Base-by-base conservation (phyloP, 2,113 vertebrate genomes). In the Procapra przewalskii region DNA sequence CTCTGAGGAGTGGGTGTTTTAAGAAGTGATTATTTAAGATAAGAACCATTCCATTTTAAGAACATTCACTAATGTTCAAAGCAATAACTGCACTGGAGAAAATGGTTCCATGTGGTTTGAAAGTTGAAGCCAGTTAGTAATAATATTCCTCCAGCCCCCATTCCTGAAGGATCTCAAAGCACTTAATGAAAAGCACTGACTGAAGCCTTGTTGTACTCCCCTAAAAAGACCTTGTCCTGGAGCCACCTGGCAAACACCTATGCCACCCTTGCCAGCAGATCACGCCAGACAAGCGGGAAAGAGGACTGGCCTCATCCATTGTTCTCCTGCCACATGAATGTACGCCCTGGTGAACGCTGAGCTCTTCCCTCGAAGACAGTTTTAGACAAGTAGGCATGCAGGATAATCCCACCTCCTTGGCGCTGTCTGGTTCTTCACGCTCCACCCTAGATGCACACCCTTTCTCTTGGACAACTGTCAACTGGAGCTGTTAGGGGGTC, bases 91-190 rank as follows among this genome's bases (percentile, higher is more conserved):
- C 85, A 29, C 64, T 62, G 55, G 84, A 96, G 94, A 98, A 97
- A 98, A 97, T 96, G 55, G 95, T 90, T 96, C 84, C 95, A 96
- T 97, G 98, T 96, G 97, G 80, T 94, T 98, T 95, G 93, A 98
- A 95, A 97, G 75, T 96, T 94, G 88, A 98, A 96, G 92, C 91
- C 95, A 91, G 88, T 97, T 97, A 96, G 90, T 96, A 96, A 97
- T 96, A 97, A 93, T 98, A 97, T 96, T 98, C 94, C 60, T 36
- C 95, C 94, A 98, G 88, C 90, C 93, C 97, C 95, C 85, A 89
- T 97, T 98, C 94, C 98, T 94, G 50, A 98, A 97, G 97, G 97
- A 98, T 98, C 96, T 97, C 98, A 96, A 98, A 97, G 97, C 98
- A 96, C 97, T 96, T 98, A 97, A 95, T 97, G 92, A 96, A 97